Conservation (phyloP, 1,140 invertebrate genomes). For the Aphidius gifuensis region DNA sequence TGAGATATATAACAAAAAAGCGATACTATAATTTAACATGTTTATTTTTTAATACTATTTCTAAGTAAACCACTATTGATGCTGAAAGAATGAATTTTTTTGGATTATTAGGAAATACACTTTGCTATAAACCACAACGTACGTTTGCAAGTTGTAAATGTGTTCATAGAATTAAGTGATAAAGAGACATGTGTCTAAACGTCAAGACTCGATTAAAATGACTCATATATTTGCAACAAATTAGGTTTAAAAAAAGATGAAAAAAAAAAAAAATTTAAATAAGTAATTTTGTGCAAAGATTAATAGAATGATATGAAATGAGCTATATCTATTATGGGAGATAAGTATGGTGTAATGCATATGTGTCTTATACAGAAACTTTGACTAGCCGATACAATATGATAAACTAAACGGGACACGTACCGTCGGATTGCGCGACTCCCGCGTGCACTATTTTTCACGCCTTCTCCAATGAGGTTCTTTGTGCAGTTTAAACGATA, state of each 20-base stretch:
- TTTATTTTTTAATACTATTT: no score
- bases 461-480: constrained; percentile 52
- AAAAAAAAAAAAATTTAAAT: constrained; percentile 9
- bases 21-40: no score
- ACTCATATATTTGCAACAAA: constrained; percentile 8
- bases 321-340: no score
- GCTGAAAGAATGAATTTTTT: no score
- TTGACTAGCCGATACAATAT: constrained; percentile 3
- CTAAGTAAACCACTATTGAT: no score
- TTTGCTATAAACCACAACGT: constrained; percentile 27
- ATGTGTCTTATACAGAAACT: constrained; percentile 25
- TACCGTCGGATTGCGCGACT: constrained; percentile 39
- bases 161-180: no score
- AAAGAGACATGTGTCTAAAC: constrained; percentile 26
- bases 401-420: constrained; percentile 28
- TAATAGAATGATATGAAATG: no score
- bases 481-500: constrained; percentile 48
- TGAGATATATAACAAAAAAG: no score
- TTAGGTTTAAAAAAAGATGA: no score
- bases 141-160: no score
- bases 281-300: no score
- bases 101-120: constrained; percentile 46
- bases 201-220: constrained; percentile 10
- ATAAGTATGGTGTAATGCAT: constrained; percentile 27
- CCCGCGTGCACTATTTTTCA: constrained; percentile 36